Percentiles rank a stretch among this genome's conserved stretches.
phyloP scores from a whole-genome alignment of 2,113 vertebrate species.

The Rissa tridactyla region DNA sequence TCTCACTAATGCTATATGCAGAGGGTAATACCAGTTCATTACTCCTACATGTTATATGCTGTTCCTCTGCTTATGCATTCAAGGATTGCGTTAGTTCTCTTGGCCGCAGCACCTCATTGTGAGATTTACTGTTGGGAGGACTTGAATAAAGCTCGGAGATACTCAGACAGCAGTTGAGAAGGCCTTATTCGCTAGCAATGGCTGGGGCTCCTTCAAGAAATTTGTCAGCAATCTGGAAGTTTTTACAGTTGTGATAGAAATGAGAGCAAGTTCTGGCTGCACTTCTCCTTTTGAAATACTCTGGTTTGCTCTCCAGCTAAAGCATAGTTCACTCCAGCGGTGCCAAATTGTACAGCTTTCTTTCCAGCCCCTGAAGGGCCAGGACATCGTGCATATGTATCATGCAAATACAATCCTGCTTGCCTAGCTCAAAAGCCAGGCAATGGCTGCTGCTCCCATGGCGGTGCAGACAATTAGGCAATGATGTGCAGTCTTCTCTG shows the following conservation, averaged over 20 bases:
- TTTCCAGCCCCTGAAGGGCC: background rate
- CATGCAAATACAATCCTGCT: background rate
- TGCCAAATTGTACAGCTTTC: conserved; percentile 8
- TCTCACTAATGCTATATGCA: conserved; percentile 11
- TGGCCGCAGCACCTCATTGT: background rate
- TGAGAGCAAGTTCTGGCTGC: background rate
- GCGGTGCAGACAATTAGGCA: background rate
- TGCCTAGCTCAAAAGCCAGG: background rate
- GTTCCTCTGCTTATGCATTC: background rate
- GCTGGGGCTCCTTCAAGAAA: background rate
- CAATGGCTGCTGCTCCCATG: background rate
- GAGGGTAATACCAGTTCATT: conserved; percentile 8
- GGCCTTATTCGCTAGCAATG: background rate
- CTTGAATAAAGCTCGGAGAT: background rate
- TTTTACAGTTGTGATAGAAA: background rate
- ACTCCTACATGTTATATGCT: background rate
- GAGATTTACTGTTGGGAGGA: conserved; percentile 13
- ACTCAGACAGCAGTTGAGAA: background rate
- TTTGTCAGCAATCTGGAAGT: background rate
- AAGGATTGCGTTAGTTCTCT: background rate
- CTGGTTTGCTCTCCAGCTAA: background rate
- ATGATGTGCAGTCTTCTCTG: background rate
- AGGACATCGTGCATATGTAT: background rate
- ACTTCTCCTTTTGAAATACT: background rate
- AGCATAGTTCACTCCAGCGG: background rate